Percentiles rank a stretch among this genome's conserved stretches.
These are phyloP conservation scores for Netelia melanura DNA, from an alignment of 2,888 invertebrate species.

Conservation along the genomic window DNA sequence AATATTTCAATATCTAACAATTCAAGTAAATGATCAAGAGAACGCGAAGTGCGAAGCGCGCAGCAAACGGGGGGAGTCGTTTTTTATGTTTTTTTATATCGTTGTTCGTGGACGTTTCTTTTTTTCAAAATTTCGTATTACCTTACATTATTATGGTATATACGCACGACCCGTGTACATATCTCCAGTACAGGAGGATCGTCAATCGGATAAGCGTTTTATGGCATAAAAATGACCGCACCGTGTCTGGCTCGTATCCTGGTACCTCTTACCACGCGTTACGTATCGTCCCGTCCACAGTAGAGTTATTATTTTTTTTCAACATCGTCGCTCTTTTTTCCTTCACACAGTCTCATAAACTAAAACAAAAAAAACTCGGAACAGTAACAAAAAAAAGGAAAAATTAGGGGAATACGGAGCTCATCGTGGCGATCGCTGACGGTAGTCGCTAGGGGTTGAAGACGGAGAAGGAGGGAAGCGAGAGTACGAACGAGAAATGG, in stretches of 20 bases:
- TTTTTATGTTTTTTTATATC: too few species aligned
- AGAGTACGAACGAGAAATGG: conserved; percentile 67
- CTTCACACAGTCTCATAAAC: conserved; percentile 1
- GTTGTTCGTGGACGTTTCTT: not conserved
- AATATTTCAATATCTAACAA: too few species aligned
- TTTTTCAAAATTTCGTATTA: conserved; percentile 25
- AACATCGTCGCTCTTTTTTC: not conserved
- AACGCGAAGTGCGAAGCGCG: too few species aligned
- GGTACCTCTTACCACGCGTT: conserved; percentile 6
- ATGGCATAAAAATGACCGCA: conserved; percentile 56
- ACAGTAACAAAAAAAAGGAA: not conserved
- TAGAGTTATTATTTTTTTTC: conserved; percentile 15
- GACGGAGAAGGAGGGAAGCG: not conserved
- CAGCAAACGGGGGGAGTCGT: too few species aligned
- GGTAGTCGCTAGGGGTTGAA: conserved; percentile 16
- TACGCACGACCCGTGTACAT: not conserved
- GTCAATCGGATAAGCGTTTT: conserved; percentile 57
- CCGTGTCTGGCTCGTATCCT: conserved; percentile 64
- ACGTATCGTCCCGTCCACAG: not conserved
- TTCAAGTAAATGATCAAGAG: too few species aligned
- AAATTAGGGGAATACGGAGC: conserved; percentile 2
- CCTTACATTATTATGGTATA: conserved; percentile 15
- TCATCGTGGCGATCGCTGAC: conserved; percentile 22
- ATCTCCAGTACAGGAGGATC: conserved; percentile 46
- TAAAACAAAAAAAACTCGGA: not conserved